These are phyloP conservation scores for Sternarchorhynchus goeldii DNA, from an alignment of 2,797 vertebrate genomes.

Conservation along the genomic window DNA sequence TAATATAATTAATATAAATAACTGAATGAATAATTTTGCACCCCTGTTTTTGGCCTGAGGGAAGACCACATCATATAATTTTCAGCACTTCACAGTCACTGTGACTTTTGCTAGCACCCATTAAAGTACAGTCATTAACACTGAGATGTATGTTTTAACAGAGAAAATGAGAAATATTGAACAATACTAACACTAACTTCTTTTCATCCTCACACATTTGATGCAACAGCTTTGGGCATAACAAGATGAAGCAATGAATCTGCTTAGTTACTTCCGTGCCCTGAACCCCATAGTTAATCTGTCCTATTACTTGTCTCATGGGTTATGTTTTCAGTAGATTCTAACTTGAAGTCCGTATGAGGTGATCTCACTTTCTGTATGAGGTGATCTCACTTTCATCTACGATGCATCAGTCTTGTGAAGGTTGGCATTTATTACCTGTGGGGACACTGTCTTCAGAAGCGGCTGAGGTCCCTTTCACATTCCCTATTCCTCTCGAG, in stretches of 20 bases:
- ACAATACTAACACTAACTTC: neutral
- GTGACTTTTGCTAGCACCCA: neutral
- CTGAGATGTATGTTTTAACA: slow-evolving; percentile 8
- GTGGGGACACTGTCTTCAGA: slow-evolving; percentile 65
- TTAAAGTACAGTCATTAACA: neutral
- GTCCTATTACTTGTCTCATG: neutral
- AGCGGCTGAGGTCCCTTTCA: slow-evolving; percentile 50
- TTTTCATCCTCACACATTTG: neutral
- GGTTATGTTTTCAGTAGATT: no score
- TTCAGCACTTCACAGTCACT: neutral
- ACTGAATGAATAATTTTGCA: neutral
- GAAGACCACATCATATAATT: neutral
- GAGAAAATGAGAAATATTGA: no score
- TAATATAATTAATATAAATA: neutral
- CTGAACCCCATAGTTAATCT: neutral
- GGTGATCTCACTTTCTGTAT: neutral
- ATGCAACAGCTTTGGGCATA: neutral
- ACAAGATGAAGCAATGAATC: no score
- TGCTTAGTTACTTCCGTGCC: neutral
- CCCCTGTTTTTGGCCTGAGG: neutral
- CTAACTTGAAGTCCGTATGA: neutral
- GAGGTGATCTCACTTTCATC: no score
- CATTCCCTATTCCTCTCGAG: slow-evolving; percentile 53
- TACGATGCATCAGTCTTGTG: neutral
- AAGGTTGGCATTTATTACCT: slow-evolving; percentile 58